Percentiles rank a stretch among this genome's conserved stretches.
Conservation (phyloP, 2,888 invertebrate genomes). For the Drosophila neutralis region DNA sequence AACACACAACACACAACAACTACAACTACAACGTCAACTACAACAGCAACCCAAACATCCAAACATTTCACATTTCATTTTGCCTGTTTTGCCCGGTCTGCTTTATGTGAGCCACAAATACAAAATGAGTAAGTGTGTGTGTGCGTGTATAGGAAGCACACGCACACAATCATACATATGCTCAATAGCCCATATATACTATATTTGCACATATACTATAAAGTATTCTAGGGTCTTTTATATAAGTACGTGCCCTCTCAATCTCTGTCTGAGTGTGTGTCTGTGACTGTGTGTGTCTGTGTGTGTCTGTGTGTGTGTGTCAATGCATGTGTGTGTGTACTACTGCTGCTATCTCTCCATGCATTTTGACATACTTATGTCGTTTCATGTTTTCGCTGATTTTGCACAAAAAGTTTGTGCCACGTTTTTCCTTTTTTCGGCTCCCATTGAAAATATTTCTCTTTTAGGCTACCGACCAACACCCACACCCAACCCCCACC, state of each 20-base stretch:
- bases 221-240: constrained; percentile 78
- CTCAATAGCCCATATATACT: constrained; percentile 34
- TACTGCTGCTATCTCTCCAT: constrained; percentile 62
- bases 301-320: constrained; percentile 15
- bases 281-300: constrained; percentile 23
- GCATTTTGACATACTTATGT: constrained; percentile 81
- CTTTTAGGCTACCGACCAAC: constrained; percentile 36
- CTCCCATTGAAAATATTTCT: constrained; percentile 57
- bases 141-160: constrained; percentile 3
- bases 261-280: constrained; percentile 30
- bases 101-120: constrained; percentile 57
- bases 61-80: constrained; percentile 68
- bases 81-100: constrained; percentile 53
- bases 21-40: constrained; percentile 45
- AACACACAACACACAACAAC: neutral
- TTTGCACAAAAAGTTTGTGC: constrained; percentile 72
- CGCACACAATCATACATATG: constrained; percentile 18
- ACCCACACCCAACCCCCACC: neutral
- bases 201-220: constrained; percentile 40
- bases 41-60: constrained; percentile 66
- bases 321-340: constrained; percentile 27
- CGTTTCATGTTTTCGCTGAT: constrained; percentile 80
- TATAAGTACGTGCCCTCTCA: constrained; percentile 69
- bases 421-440: constrained; percentile 58
- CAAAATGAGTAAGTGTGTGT: constrained; percentile 38